Evolutionary conservation across 2,797 vertebrate species (phyloP).

Genomic region (Coracias cyanogaster): DNA sequence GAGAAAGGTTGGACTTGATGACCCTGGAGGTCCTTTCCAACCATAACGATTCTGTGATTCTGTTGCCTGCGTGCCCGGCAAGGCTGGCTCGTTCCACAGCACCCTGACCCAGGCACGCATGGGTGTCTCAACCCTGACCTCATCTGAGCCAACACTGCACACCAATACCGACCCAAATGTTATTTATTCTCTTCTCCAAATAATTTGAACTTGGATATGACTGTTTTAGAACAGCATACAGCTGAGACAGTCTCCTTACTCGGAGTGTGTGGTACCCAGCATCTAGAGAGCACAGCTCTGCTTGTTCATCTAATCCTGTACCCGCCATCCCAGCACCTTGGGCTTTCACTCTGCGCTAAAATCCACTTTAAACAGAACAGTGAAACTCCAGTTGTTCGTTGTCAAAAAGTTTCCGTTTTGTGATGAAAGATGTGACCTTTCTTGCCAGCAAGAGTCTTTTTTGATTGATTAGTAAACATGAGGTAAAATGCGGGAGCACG

Average conservation of each 20-base stretch:
- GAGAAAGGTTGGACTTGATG: too few species aligned
- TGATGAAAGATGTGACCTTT: slow-evolving; percentile 66
- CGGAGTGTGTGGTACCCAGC: background rate
- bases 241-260: background rate
- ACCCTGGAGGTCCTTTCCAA: too few species aligned
- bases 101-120: background rate
- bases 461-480: slow-evolving; percentile 69
- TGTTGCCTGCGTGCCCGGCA: background rate
- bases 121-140: background rate
- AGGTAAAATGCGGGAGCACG: background rate
- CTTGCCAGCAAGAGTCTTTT: background rate
- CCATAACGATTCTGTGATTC: too few species aligned
- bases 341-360: background rate
- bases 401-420: slow-evolving; percentile 40
- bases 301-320: background rate
- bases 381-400: slow-evolving; percentile 18
- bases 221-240: background rate
- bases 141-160: background rate
- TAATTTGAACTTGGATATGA: background rate
- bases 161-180: background rate
- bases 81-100: background rate
- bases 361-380: background rate
- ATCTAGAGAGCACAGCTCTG: background rate
- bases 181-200: background rate
- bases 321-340: background rate